Percentiles rank a stretch among this genome's conserved stretches.
Evolutionary conservation across 2,113 vertebrate species (phyloP).

Genomic region (Vireo altiloquus): DNA sequence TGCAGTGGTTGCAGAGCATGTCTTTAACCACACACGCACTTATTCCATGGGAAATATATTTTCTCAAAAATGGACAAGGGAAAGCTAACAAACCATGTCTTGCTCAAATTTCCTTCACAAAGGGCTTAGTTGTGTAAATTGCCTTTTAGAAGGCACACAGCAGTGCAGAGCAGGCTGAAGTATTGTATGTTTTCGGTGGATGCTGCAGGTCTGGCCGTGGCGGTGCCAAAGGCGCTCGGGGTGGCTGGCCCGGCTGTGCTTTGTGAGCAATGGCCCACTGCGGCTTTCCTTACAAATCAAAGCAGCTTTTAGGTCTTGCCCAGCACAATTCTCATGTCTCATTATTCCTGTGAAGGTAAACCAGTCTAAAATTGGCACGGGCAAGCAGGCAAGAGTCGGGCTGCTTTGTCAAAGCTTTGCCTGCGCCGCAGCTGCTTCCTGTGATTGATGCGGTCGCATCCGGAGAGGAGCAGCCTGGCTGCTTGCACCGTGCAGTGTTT

Average conservation of each 20-base stretch:
- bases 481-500: conserved; percentile 3
- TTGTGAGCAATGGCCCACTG: rapidly evolving
- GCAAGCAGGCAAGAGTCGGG: neutral
- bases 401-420: conserved; percentile 7
- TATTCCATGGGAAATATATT: neutral
- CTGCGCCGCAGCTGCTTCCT: conserved; percentile 57
- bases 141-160: neutral
- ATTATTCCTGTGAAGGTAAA: neutral
- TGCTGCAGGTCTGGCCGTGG: neutral
- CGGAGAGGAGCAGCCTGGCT: conserved; percentile 48
- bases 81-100: neutral
- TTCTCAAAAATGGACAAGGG: neutral
- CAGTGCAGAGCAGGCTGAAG: neutral
- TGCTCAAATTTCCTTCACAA: neutral
- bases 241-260: neutral
- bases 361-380: neutral
- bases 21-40: neutral
- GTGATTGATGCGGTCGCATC: conserved; percentile 45
- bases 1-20: neutral
- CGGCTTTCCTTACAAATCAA: neutral
- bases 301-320: neutral
- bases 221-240: rapidly evolving
- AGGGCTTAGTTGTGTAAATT: neutral
- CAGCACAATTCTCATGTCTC: rapidly evolving
- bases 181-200: rapidly evolving